Percentiles rank a stretch among this genome's conserved stretches.
These are phyloP conservation scores for Tangara arthus DNA, from an alignment of 2,797 vertebrate genomes.

Conservation along the genomic window DNA sequence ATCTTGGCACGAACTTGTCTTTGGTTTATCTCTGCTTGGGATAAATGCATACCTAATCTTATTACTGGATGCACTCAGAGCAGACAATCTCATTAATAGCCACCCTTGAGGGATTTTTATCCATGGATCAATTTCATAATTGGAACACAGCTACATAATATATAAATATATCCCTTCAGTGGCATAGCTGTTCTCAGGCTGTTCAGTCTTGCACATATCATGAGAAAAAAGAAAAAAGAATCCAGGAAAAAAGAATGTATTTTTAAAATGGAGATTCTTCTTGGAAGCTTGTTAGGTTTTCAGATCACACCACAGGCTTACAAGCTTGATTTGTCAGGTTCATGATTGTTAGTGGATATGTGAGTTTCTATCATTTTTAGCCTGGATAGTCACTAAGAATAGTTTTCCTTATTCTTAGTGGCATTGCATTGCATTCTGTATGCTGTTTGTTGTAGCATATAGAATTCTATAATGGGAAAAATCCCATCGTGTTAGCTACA, in stretches of 20 bases:
- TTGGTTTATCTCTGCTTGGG: constrained; percentile 50
- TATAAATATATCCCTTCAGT: constrained; percentile 10
- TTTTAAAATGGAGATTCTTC: constrained; percentile 4
- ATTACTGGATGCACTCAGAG: constrained; percentile 49
- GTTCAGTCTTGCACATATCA: constrained; percentile 42
- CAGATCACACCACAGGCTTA: constrained; percentile 24
- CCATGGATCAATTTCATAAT: constrained; percentile 61
- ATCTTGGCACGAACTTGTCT: constrained; percentile 49
- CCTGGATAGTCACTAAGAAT: constrained; percentile 35
- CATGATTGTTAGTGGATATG: constrained; percentile 26
- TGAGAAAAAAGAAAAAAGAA: background rate
- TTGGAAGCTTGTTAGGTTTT: constrained; percentile 32
- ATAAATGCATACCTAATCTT: constrained; percentile 66
- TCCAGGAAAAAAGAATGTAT: background rate
- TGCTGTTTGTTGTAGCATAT: background rate
- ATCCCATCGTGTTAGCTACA: background rate
- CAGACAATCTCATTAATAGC: constrained; percentile 63
- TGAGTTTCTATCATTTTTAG: constrained; percentile 34
- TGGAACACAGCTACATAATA: constrained; percentile 30
- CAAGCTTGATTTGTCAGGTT: constrained; percentile 48
- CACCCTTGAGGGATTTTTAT: constrained; percentile 62
- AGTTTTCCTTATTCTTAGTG: constrained; percentile 1
- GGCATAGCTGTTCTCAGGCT: background rate
- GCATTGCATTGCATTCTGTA: background rate
- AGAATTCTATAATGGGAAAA: constrained; percentile 3